A percentile compares a stretch with the other conserved stretches of the same genome.
phyloP scores from a whole-genome alignment of 2,113 vertebrate species.

The Cisticola juncidis region DNA sequence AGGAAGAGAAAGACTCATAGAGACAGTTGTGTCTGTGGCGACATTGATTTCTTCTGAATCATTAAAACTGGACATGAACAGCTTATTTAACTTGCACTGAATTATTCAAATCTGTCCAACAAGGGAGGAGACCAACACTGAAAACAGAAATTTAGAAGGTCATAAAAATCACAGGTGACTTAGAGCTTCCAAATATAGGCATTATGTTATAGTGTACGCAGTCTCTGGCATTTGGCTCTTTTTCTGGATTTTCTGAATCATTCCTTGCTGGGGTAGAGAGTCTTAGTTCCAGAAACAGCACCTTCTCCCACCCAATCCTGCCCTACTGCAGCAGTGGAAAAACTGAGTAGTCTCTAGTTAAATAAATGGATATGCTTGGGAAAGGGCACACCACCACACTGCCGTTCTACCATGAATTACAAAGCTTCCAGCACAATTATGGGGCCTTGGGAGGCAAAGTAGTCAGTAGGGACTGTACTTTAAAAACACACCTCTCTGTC shows the following conservation, averaged over 20 bases:
- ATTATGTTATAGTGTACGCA: neutral
- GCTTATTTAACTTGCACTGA: neutral
- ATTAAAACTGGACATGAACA: neutral
- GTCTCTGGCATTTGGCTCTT: slow-evolving; percentile 22
- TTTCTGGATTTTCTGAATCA: slow-evolving; percentile 43
- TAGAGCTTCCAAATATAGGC: slow-evolving; percentile 41
- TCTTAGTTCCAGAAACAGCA: neutral
- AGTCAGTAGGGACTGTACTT: neutral
- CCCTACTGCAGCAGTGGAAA: neutral
- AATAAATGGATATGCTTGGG: neutral
- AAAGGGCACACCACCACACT: neutral
- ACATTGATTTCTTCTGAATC: slow-evolving; percentile 22
- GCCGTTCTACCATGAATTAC: neutral
- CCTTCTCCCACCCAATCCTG: neutral
- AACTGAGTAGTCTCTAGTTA: neutral
- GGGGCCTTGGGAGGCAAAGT: neutral
- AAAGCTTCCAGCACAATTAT: neutral
- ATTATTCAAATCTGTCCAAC: slow-evolving; percentile 8
- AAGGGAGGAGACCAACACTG: neutral
- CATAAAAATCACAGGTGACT: slow-evolving; percentile 39
- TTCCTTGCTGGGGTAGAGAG: neutral
- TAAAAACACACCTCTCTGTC: neutral
- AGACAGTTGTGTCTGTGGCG: neutral
- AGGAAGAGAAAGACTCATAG: neutral
- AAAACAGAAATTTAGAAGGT: slow-evolving; percentile 5